Base-by-base conservation (phyloP, 2,888 invertebrate species). In the Harpagoxenus sublaevis region DNA sequence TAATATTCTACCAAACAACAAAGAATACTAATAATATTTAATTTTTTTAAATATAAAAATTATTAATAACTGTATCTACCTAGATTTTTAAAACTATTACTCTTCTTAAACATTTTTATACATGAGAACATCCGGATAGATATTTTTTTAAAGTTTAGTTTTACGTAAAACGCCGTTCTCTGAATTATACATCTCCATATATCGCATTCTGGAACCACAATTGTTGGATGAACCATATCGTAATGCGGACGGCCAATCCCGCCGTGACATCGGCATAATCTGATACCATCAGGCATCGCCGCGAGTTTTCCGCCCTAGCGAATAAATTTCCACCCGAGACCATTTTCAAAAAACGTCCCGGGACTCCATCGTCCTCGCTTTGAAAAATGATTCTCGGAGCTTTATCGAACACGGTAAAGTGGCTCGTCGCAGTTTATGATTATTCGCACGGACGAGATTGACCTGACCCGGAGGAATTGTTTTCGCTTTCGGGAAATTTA, bases 401-500 rank as follows among this genome's bases (percentile, higher is more conserved):
- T 28, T 63, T n/a, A 62, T 63, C 45, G 35, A 28, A 18, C 73
- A 10, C 55, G 9, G n/a, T 15, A 23, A 62, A 48, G 42, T 60
- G 28, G 39, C 35, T 63, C 15, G 1, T 48, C 48, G 48, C 23
- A 77, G 12, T 51, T 65, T 65, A 77, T 51, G 51, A 63, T 51
- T 65, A 63, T 51, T 65, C 35, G 51, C 51, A 51, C 39, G 51
- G 15, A 48, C 35, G 48, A 39, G 15, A 65, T 75, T 63, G 35
- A 35, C 23, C 35, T 23, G 51, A 28, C 23, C 35, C 8, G 18
- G 18, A 23, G 23, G 23, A 65, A 65, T 77, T 77, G 65, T 77
- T 48, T 63, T 53, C 9, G 48, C 48, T 75, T 75, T 77, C 28
- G 53, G 39, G 8, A 53, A 65, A 65, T 18, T 65, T 63, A 65